Conservation (phyloP, 2,113 vertebrate genomes). For the Lamprotornis superbus region DNA sequence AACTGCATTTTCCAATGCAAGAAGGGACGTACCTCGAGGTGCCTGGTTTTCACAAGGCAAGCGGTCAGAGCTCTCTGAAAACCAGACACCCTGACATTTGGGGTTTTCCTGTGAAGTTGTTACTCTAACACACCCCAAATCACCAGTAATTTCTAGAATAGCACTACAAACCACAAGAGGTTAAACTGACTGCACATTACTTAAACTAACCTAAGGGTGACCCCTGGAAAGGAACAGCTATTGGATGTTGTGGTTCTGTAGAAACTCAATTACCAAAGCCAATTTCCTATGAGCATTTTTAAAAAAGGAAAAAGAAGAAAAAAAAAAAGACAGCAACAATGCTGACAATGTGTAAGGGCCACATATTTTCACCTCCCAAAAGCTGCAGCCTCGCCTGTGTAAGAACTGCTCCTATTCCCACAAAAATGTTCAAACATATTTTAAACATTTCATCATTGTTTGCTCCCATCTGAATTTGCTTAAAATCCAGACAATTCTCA, state of each 20-base stretch:
- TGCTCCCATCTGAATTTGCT: slow-evolving; percentile 54
- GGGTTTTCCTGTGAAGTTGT: slow-evolving; percentile 46
- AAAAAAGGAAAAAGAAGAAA: neutral
- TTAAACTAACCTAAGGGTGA: slow-evolving; percentile 58
- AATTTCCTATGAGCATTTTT: slow-evolving; percentile 59
- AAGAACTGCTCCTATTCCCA: slow-evolving; percentile 25
- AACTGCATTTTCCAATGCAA: neutral
- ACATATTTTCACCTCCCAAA: neutral
- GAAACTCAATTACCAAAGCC: slow-evolving; percentile 67
- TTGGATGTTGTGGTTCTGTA: slow-evolving; percentile 62
- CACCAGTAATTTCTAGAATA: slow-evolving; percentile 47
- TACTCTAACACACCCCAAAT: slow-evolving; percentile 51
- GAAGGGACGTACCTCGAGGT: neutral
- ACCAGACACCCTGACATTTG: slow-evolving; percentile 31
- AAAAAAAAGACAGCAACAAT: neutral
- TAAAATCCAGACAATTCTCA: slow-evolving; percentile 56
- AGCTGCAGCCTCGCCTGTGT: neutral
- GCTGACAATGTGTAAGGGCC: slow-evolving; percentile 40
- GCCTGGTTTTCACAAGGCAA: neutral
- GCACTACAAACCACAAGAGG: slow-evolving; percentile 55
- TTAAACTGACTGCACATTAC: slow-evolving; percentile 34
- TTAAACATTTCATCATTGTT: slow-evolving; percentile 57
- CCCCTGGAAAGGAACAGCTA: slow-evolving; percentile 36
- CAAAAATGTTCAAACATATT: slow-evolving; percentile 61
- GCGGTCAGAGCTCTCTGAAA: neutral